phyloP scores from a whole-genome alignment of 2,113 vertebrate genomes.

The Channa maculata region DNA sequence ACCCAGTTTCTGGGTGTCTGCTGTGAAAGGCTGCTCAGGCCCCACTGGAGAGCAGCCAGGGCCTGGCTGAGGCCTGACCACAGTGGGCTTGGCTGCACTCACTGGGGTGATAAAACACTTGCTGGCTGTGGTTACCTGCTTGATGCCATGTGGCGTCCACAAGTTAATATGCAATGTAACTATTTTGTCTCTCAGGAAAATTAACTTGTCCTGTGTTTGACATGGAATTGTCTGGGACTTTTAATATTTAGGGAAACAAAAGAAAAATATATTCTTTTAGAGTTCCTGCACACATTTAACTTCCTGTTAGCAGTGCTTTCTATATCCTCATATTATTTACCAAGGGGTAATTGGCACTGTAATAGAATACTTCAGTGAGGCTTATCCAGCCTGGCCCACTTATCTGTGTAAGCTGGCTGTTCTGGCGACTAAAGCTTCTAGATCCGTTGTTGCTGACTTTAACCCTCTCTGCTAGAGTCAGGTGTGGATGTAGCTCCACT shows the following conservation, averaged over 20 bases:
- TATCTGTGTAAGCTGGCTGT: conserved; percentile 80
- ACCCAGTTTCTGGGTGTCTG: conserved; percentile 92
- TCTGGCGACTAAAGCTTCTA: conserved; percentile 78
- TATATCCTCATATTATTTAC: conserved; percentile 74
- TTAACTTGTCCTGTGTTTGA: not conserved
- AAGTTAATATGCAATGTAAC: conserved; percentile 25
- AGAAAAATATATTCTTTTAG: conserved; percentile 45
- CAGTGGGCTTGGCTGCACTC: conserved; percentile 23
- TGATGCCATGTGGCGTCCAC: conserved; percentile 12
- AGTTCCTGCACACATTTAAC: conserved; percentile 43
- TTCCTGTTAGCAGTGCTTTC: conserved; percentile 63
- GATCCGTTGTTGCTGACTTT: conserved; percentile 75
- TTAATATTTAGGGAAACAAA: conserved; percentile 46
- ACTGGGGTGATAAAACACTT: conserved; percentile 25
- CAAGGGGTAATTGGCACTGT: conserved; percentile 75
- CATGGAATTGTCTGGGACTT: conserved; percentile 18
- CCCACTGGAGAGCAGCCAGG: conserved; percentile 68
- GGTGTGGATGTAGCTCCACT: conserved; percentile 60
- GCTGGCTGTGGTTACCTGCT: conserved; percentile 23
- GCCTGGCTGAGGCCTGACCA: conserved; percentile 62
- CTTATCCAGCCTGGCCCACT: conserved; percentile 77
- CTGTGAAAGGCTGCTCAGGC: conserved; percentile 89
- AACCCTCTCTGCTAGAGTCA: conserved; percentile 70
- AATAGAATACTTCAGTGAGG: conserved; percentile 76
- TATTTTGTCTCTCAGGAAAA: not conserved